A percentile compares a stretch with the other conserved stretches of the same genome.
Evolutionary conservation across 2,797 vertebrate species (phyloP).

Genomic region (Thamnophis elegans): DNA sequence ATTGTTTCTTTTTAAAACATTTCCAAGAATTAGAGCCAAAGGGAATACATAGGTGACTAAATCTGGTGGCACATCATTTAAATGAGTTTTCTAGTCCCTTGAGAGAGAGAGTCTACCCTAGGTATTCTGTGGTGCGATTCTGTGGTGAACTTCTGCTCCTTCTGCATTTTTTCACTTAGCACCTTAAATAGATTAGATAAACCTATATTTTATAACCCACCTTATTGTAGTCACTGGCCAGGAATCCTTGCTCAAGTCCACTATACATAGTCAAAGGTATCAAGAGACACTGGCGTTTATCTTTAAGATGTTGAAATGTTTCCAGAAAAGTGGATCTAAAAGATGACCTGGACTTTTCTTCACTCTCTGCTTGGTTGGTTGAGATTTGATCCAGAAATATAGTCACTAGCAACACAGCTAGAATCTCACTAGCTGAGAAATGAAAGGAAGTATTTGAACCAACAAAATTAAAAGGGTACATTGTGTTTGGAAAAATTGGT

Average conservation of each 20-base stretch:
- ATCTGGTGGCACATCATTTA: background rate
- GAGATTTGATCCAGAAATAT: constrained; percentile 83
- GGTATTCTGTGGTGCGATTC: background rate
- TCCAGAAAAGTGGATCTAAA: constrained; percentile 81
- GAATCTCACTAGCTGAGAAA: constrained; percentile 80
- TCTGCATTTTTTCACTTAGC: constrained; percentile 11
- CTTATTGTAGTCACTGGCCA: constrained; percentile 92
- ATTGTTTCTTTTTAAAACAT: background rate
- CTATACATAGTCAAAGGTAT: constrained; percentile 91
- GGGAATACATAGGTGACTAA: background rate
- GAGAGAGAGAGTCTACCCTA: background rate
- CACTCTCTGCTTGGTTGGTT: constrained; percentile 52
- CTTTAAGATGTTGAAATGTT: constrained; percentile 81
- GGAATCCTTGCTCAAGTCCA: constrained; percentile 92
- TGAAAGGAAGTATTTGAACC: constrained; percentile 44
- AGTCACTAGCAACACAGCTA: constrained; percentile 81
- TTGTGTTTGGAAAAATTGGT: constrained; percentile 17
- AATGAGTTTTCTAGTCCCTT: background rate
- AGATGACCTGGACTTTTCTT: constrained; percentile 62
- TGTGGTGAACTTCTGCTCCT: background rate
- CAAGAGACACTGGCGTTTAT: constrained; percentile 82
- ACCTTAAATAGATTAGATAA: constrained; percentile 7
- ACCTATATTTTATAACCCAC: constrained; percentile 65
- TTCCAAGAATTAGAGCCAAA: background rate
- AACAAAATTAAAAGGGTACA: constrained; percentile 34